Evolutionary conservation across 1,140 invertebrate species (phyloP), one percentile per base, ranked within the genome.

Genomic region (Dendroctonus ponderosae): DNA sequence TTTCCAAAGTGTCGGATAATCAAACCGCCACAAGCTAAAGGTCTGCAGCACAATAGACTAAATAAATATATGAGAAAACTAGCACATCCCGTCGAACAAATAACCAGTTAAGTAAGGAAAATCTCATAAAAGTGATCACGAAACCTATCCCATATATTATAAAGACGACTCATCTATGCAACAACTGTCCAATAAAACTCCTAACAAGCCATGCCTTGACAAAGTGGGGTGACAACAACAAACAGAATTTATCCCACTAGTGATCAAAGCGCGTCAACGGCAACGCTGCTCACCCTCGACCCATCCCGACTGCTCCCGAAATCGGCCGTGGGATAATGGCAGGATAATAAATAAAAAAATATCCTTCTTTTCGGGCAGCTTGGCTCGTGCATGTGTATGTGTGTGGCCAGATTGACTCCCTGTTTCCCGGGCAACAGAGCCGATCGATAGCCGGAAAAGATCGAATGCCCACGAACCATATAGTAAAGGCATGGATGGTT

Each of bases 261-360:
- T n/a, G 9, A n/a, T 12, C 15, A n/a, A 15, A 51, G 14, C n/a
- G 44, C 50, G n/a, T 11, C 15, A 8, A 26, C 50, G 50, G 50
- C 50, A 51, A 51, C 50, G 12, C 12, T 14, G 44, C 4, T 11
- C 44, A 11, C 56, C 50, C 58, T 62, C 58, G 58, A 67, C 41
- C 52, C 50, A 57, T 67, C 51, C 66, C 58, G 66, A 67, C 43
- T 12, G 50, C 66, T 50, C 38, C 66, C 58, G 66, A 67, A 54
- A 61, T 62, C 58, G 58, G 58, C 56, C 64, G 49, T 56, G 59
- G 66, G 66, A 67, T 67, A 67, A 67, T 67, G 64, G 64, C 44
- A 52, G 64, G 66, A 61, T 67, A 67, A 67, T 67, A 67, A 67
- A 67, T 67, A 62, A 67, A 67, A 67, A 67, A 62, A 67, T 67